Evolutionary conservation across 2,797 vertebrate species (phyloP), one percentile per base, ranked within the genome.

Genomic region (Monodelphis domestica): DNA sequence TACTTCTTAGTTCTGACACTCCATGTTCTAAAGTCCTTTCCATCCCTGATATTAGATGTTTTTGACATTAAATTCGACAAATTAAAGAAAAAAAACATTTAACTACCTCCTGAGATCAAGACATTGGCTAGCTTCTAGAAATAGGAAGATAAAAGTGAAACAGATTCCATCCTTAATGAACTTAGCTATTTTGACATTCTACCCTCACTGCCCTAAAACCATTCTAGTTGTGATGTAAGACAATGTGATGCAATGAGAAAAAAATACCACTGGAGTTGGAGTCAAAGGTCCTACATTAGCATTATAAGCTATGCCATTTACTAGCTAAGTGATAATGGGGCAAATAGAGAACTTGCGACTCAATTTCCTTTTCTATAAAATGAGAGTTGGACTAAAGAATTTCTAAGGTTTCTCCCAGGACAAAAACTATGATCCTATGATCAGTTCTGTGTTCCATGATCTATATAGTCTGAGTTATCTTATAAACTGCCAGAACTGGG

Each of bases 321-420:
- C 38, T 87, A 88, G 38, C 90, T 91, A 9, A 91, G 93, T 97
- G 91, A 95, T 26, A 24, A n/a, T 28, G 10, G 50, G 14, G 11
- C 17, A 87, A 54, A 63, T 54, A 26, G 55, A 52, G 1, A 21
- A 78, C 33, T 89, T 92, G 93, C 54, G 51, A 50, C 87, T 92
- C 88, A 53, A 12, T 33, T 11, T 90, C 12, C 26, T 52, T 38
- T 87, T 87, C 4, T 3, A 0, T 6, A 53, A 33, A 30, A 78
- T 78, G n/a, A 70, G 63, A 70, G 15, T 70, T 38, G 17, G 7
- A 38, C n/a, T 38, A 70, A 70, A 38, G 21, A 78, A 78, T 78
- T 45, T 78, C 21, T 78, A 78, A 45, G 70, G 38, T 78, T 45
- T 78, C 38, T 78, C 78, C n/a, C 2, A 78, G 7, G 38, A 24